Conservation (phyloP, 2,888 invertebrate species). For the Clanis bilineata region DNA sequence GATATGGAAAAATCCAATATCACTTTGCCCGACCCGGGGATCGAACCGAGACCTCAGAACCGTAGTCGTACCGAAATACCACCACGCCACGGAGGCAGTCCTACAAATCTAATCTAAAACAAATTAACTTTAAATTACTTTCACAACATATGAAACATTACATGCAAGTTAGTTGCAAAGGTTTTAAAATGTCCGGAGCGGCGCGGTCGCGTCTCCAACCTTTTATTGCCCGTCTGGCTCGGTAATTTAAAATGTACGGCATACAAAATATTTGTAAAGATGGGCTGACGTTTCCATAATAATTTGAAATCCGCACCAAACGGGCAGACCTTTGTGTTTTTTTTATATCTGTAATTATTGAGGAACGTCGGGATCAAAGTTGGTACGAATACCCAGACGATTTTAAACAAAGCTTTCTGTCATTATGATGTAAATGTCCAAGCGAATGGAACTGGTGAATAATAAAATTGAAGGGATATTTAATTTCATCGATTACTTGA, state of each 20-base stretch:
- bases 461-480: too few relatives aligned
- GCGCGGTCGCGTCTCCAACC: background rate
- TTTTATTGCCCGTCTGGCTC: background rate
- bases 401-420: background rate
- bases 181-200: conserved; percentile 2
- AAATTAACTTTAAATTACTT: too few relatives aligned
- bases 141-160: background rate
- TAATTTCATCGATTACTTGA: too few relatives aligned
- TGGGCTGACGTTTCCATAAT: background rate
- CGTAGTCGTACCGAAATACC: too few relatives aligned
- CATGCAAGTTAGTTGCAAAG: conserved; percentile 9
- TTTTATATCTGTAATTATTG: background rate
- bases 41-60: too few relatives aligned
- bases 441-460: too few relatives aligned
- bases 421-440: too few relatives aligned
- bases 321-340: background rate
- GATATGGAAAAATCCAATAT: too few relatives aligned
- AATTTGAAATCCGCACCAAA: background rate
- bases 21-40: too few relatives aligned
- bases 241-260: background rate
- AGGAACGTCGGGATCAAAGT: background rate
- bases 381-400: background rate
- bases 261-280: background rate
- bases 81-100: too few relatives aligned
- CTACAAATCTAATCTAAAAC: too few relatives aligned